Evolutionary conservation across 2,797 vertebrate species (phyloP).

Genomic region (Labroides dimidiatus): DNA sequence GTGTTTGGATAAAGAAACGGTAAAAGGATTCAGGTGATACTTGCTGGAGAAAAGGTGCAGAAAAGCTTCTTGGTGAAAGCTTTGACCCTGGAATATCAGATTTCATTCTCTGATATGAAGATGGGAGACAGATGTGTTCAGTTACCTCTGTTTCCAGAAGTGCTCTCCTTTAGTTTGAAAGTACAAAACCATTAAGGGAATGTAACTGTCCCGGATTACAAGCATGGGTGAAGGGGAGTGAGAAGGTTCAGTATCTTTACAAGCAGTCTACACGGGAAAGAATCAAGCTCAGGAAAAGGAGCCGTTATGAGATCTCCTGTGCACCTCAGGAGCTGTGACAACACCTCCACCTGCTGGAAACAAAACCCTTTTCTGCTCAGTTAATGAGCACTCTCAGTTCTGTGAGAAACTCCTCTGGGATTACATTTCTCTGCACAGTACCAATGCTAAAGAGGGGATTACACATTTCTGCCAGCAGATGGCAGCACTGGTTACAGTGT

Average conservation of each 20-base stretch:
- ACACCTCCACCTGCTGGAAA: constrained; percentile 27
- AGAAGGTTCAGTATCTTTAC: constrained; percentile 1
- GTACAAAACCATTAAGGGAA: constrained; percentile 23
- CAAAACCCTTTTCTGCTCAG: not conserved
- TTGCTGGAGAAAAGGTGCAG: too few relatives aligned
- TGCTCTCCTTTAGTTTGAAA: too few relatives aligned
- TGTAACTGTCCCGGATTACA: constrained; percentile 46
- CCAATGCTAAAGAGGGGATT: constrained; percentile 1
- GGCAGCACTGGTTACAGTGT: constrained; percentile 57
- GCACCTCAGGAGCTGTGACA: constrained; percentile 62
- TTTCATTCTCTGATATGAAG: too few relatives aligned
- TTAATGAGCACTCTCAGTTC: constrained; percentile 1
- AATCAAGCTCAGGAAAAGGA: constrained; percentile 26
- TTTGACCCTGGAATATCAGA: too few relatives aligned
- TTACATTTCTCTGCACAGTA: not conserved
- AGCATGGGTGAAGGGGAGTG: constrained; percentile 42
- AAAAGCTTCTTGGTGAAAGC: too few relatives aligned
- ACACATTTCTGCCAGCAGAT: constrained; percentile 63
- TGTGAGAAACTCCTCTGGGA: not conserved
- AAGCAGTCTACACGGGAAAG: constrained; percentile 44
- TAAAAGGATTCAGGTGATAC: too few relatives aligned
- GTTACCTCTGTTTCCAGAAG: too few relatives aligned
- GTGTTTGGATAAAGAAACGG: too few relatives aligned
- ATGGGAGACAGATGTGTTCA: too few relatives aligned
- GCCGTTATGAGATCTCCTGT: constrained; percentile 13